Conservation (phyloP, 2,888 invertebrate species). For the Megalurothrips usitatus region DNA sequence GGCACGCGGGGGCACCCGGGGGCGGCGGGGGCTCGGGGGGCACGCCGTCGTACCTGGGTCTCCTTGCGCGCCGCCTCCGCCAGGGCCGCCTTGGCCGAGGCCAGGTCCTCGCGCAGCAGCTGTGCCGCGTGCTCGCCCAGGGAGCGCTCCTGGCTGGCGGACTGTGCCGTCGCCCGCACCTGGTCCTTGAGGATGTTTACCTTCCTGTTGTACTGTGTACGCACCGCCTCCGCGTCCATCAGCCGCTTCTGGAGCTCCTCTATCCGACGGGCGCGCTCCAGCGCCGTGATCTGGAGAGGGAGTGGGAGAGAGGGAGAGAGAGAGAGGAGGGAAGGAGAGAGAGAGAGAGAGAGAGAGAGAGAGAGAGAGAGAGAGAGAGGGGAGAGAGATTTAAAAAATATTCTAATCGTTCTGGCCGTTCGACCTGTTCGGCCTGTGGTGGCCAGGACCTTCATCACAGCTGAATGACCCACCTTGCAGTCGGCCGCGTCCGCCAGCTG, state of each 20-base stretch:
- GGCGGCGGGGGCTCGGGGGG: neutral
- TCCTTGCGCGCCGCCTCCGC: constrained; percentile 71
- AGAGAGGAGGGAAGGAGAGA: too few species aligned
- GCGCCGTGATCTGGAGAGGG: constrained; percentile 64
- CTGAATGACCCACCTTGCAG: constrained; percentile 60
- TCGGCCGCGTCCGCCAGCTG: constrained; percentile 82
- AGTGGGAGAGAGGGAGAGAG: neutral
- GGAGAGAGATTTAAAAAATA: too few species aligned
- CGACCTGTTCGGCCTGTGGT: too few species aligned
- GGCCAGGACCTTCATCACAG: neutral
- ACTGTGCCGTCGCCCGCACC: constrained; percentile 60
- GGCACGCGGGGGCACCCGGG: neutral
- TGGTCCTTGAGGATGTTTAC: constrained; percentile 68
- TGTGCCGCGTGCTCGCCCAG: constrained; percentile 65
- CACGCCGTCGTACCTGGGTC: constrained; percentile 53
- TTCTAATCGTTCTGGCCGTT: too few species aligned
- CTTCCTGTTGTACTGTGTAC: constrained; percentile 69
- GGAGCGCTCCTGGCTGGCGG: constrained; percentile 64
- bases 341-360: too few species aligned
- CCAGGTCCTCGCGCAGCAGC: constrained; percentile 69
- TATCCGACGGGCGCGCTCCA: constrained; percentile 77
- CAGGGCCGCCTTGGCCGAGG: constrained; percentile 66
- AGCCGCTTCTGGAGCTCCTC: constrained; percentile 77
- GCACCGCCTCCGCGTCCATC: constrained; percentile 73
- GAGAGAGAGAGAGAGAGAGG: too few species aligned